Evolutionary conservation across 1,140 invertebrate species (phyloP), one percentile per base, ranked within the genome.

Genomic region (Panagrolaimus sp.): DNA sequence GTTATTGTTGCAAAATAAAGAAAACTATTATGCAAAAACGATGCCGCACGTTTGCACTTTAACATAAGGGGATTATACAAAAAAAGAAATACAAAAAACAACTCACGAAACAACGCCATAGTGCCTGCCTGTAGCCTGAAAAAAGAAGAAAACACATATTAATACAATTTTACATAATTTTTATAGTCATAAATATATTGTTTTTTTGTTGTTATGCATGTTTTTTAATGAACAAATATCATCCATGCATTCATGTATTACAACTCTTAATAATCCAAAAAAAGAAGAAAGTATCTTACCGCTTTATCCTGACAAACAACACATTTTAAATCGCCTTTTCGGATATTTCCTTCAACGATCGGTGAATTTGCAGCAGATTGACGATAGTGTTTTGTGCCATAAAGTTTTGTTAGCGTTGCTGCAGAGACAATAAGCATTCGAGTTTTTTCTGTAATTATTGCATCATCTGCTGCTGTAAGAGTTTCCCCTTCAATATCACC

Each of bases 21-120:
- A n/a, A n/a, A n/a, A n/a, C n/a, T n/a, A n/a, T n/a, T n/a, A n/a
- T n/a, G n/a, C n/a, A n/a, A n/a, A n/a, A n/a, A n/a, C n/a, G n/a
- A n/a, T n/a, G n/a, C n/a, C n/a, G n/a, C n/a, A n/a, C n/a, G n/a
- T 38, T 38, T 38, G 31, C 31, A 38, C 31, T 38, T 38, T 38
- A 4, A n/a, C n/a, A n/a, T 38, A 4, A 4, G 7, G 7, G 31
- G 7, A 57, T 57, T 14, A 20, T 25, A 20, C n/a, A 57, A n/a
- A 16, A 13, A 13, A 27, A 57, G 20, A 57, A 57, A 38, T 38
- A 57, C 11, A 57, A 57, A 57, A 11, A 57, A n/a, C n/a, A 57
- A 57, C 51, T 57, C 8, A 57, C 51, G 51, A 57, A 57, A 57
- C 20, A 25, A 57, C 51, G 27, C 51, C 51, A 27, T 57, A 57